phyloP scores from a whole-genome alignment of 1,140 invertebrate species.

The Vanessa tameamea region DNA sequence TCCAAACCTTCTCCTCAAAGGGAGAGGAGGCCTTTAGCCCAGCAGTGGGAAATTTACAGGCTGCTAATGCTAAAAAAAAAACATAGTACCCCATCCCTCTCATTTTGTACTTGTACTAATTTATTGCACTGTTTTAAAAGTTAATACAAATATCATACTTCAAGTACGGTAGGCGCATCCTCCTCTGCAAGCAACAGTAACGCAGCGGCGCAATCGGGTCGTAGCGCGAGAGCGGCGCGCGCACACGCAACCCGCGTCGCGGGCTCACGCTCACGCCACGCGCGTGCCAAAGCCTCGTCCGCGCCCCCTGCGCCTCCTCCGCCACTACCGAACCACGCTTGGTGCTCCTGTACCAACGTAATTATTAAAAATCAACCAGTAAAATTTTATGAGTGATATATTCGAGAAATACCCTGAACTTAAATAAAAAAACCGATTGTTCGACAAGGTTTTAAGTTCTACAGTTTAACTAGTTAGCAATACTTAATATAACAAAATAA shows the following conservation, averaged over 20 bases:
- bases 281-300: constrained; percentile 98
- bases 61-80: no score
- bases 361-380: neutral
- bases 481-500: no score
- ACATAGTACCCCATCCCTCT: no score
- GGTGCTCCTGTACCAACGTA: constrained; percentile 86
- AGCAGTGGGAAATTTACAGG: no score
- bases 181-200: constrained; percentile 98
- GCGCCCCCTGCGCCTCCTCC: constrained; percentile 85
- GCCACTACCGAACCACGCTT: constrained; percentile 91
- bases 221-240: constrained; percentile 93
- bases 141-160: neutral
- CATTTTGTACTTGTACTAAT: no score
- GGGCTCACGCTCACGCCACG: constrained; percentile 97
- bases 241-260: constrained; percentile 95
- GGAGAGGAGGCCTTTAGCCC: no score
- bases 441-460: no score
- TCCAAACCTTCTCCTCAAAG: no score
- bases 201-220: constrained; percentile 96
- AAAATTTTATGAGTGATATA: no score
- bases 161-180: constrained; percentile 93
- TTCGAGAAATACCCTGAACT: no score
- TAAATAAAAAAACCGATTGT: no score
- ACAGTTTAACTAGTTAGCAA: no score
- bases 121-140: neutral